Conservation (phyloP, 2,888 invertebrate genomes). For the Andrena camellia region DNA sequence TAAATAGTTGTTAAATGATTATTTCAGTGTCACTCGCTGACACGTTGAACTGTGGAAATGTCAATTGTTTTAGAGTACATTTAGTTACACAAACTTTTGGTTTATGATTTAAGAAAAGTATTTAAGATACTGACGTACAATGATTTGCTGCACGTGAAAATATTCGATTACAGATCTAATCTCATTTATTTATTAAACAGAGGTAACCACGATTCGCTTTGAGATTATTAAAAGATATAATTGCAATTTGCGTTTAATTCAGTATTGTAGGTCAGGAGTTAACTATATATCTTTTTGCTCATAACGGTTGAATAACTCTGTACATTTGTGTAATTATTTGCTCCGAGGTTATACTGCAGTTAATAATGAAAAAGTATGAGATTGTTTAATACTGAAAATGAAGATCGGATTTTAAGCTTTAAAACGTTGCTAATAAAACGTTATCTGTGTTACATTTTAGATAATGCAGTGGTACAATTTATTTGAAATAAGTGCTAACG, state of each 20-base stretch:
- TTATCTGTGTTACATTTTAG: not conserved
- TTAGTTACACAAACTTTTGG: too few species aligned
- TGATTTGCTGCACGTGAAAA: too few species aligned
- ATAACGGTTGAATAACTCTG: not conserved
- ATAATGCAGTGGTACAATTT: not conserved
- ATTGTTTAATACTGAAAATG: not conserved
- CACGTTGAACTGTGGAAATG: too few species aligned
- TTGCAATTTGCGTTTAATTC: not conserved
- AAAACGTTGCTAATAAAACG: not conserved
- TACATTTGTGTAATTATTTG: constrained; percentile 23
- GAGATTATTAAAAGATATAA: not conserved
- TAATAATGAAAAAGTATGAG: not conserved
- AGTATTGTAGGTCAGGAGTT: not conserved
- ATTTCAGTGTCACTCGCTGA: too few species aligned
- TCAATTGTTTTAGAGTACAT: too few species aligned
- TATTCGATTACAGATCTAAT: too few species aligned
- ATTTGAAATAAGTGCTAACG: not conserved
- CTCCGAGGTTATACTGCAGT: not conserved
- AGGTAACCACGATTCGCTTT: too few species aligned
- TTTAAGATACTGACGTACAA: too few species aligned
- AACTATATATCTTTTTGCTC: not conserved
- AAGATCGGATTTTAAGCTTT: not conserved
- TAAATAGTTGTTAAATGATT: too few species aligned
- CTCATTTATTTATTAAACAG: too few species aligned
- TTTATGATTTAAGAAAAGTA: too few species aligned